Evolutionary conservation across 1,140 invertebrate genomes (phyloP).

Genomic region (Heliothis virescens): DNA sequence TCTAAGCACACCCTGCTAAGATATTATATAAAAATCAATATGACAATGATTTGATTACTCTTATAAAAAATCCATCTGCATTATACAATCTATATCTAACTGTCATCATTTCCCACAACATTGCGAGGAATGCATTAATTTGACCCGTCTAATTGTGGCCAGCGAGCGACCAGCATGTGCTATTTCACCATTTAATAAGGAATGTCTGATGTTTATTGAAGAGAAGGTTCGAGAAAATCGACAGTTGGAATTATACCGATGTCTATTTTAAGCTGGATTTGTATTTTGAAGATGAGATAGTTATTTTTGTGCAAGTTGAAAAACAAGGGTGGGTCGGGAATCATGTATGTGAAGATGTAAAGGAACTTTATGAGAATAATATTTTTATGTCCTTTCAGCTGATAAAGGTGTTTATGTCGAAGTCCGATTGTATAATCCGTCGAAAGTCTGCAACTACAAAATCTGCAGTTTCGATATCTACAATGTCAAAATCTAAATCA

Average conservation of each 20-base stretch:
- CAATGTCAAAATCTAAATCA: too few species aligned
- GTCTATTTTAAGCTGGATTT: not conserved
- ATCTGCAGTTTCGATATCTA: too few species aligned
- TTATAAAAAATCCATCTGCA: too few species aligned
- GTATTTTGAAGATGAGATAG: not conserved
- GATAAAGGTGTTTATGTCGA: too few species aligned
- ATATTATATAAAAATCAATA: too few species aligned
- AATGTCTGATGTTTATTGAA: conserved; percentile 26
- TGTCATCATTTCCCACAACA: conserved; percentile 17
- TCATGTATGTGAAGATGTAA: too few species aligned
- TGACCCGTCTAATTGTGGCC: conserved; percentile 54
- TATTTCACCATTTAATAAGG: conserved; percentile 24
- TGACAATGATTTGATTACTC: too few species aligned
- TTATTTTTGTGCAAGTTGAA: not conserved
- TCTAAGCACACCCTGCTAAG: too few species aligned
- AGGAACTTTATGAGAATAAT: too few species aligned
- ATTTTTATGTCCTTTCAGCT: too few species aligned
- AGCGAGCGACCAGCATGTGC: not conserved
- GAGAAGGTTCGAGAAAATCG: conserved; percentile 5
- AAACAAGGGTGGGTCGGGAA: not conserved
- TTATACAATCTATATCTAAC: conserved; percentile 16
- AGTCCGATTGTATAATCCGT: too few species aligned
- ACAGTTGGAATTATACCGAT: not conserved
- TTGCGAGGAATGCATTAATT: conserved; percentile 53
- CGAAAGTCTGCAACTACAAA: too few species aligned